Evolutionary conservation across 2,113 vertebrate genomes (phyloP).

Genomic region (Leucosticte australis): DNA sequence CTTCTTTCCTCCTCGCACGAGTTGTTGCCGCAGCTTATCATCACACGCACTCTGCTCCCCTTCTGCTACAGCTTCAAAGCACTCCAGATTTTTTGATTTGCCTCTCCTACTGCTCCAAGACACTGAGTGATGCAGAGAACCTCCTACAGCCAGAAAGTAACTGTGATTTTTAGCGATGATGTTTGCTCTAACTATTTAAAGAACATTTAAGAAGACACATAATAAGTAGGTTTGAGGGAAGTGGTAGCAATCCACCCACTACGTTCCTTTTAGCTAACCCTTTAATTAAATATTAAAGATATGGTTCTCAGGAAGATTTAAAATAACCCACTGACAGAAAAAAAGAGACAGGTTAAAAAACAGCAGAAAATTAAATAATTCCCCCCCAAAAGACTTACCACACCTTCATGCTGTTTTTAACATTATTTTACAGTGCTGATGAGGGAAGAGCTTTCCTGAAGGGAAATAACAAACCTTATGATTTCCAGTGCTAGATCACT

Average conservation of each 20-base stretch:
- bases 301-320: conserved; percentile 42
- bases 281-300: conserved; percentile 68
- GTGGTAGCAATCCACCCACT: conserved; percentile 59
- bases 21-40: background rate
- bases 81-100: conserved; percentile 33
- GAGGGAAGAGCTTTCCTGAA: background rate
- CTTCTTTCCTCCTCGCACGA: background rate
- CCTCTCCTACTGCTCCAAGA: conserved; percentile 32
- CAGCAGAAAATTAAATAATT: background rate
- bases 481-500: background rate
- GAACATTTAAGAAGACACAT: conserved; percentile 46
- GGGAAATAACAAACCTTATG: background rate
- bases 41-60: background rate
- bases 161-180: conserved; percentile 53
- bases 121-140: conserved; percentile 32
- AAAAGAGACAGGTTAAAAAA: conserved; percentile 37
- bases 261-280: conserved; percentile 41
- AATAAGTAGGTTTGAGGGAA: conserved; percentile 66
- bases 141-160: conserved; percentile 55
- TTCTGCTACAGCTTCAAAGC: conserved; percentile 44
- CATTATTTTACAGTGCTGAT: background rate
- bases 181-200: conserved; percentile 60
- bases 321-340: conserved; percentile 46
- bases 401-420: conserved; percentile 9
- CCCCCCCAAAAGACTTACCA: background rate